Conservation (phyloP, 2,797 vertebrate genomes). For the Pipistrellus pygmaeus region DNA sequence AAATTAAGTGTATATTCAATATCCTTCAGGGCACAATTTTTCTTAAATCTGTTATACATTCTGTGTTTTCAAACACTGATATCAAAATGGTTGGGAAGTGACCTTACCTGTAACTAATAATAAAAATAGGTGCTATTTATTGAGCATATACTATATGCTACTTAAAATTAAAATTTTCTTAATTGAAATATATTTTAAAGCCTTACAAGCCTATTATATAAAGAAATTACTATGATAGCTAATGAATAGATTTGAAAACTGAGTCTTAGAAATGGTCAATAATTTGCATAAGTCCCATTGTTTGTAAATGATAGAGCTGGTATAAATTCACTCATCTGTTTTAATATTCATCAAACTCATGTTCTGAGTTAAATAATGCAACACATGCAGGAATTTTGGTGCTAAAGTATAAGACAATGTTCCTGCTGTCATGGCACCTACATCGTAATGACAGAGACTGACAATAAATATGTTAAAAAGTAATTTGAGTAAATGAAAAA, state of each 20-base stretch:
- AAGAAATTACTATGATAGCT: neutral
- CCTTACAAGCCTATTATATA: neutral
- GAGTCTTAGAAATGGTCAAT: neutral
- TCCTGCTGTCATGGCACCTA: neutral
- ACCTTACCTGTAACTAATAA: neutral
- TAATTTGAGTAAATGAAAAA: neutral
- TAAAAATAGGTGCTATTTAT: neutral
- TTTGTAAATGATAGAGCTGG: neutral
- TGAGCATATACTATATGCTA: neutral
- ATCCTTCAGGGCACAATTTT: neutral
- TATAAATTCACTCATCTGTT: neutral
- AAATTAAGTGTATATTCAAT: slow-evolving; percentile 9
- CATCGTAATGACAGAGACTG: neutral
- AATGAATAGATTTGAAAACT: neutral
- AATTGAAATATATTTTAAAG: slow-evolving; percentile 10
- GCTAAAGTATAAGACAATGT: neutral
- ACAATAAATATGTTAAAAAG: neutral
- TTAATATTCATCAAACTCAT: neutral
- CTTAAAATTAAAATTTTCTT: neutral
- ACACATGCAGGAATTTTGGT: neutral
- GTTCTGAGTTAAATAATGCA: neutral
- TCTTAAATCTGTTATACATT: neutral
- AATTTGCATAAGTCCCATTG: neutral
- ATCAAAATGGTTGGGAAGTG: neutral
- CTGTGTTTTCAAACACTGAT: neutral